Conservation (phyloP, 2,888 invertebrate species). For the Agrotis exclamationis region DNA sequence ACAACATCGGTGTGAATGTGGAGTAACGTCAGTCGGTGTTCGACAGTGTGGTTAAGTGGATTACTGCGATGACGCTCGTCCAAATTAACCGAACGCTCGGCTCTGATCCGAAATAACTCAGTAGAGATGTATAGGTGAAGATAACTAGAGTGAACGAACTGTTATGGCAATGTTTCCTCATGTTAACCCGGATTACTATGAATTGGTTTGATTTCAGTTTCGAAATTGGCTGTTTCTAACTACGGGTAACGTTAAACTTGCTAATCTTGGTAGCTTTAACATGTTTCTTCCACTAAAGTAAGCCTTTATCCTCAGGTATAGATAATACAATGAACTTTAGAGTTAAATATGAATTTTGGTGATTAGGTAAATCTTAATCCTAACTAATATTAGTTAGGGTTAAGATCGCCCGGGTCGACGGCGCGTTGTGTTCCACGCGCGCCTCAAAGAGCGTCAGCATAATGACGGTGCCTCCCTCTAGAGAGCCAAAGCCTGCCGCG, state of each 20-base stretch:
- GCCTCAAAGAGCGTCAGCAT: no score
- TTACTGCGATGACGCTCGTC: slow-evolving; percentile 67
- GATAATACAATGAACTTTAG: background rate
- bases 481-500: no score
- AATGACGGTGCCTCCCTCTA: no score
- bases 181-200: slow-evolving; percentile 25
- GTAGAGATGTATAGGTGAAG: slow-evolving; percentile 41
- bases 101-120: slow-evolving; percentile 61
- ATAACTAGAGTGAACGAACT: slow-evolving; percentile 49
- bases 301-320: background rate
- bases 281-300: background rate
- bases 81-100: slow-evolving; percentile 64
- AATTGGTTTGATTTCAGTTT: slow-evolving; percentile 41
- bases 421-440: no score
- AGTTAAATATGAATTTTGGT: background rate
- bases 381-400: background rate
- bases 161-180: slow-evolving; percentile 49
- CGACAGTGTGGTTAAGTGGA: slow-evolving; percentile 66
- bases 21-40: slow-evolving; percentile 59
- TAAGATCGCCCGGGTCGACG: no score
- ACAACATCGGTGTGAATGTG: slow-evolving; percentile 51
- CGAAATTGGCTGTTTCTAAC: slow-evolving; percentile 16
- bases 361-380: background rate
- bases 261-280: slow-evolving; percentile 15
- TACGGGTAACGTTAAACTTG: slow-evolving; percentile 8